These are phyloP conservation scores for Chondrosia reniformis DNA, from an alignment of 37 sponge, comb jelly and placozoan species.

Conservation along the genomic window DNA sequence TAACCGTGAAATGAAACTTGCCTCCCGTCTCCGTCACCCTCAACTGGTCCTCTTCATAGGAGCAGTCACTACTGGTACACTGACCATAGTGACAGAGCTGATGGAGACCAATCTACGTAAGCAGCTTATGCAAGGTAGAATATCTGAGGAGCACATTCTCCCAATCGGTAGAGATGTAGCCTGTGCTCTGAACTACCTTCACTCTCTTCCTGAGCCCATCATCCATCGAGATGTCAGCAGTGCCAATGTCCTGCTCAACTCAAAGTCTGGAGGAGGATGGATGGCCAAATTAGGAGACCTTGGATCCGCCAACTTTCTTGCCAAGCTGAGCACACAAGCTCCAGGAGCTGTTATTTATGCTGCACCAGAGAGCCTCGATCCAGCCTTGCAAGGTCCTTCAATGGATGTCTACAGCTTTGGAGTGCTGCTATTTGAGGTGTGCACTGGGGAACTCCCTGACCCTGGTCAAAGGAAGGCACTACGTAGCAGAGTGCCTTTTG, in stretches of 20 bases:
- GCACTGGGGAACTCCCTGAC: background rate
- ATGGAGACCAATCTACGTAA: slow-evolving; percentile 39
- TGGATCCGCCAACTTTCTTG: slow-evolving; percentile 41
- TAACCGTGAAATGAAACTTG: background rate
- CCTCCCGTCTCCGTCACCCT: slow-evolving; percentile 12
- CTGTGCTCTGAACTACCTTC: slow-evolving; percentile 62
- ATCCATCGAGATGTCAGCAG: slow-evolving; percentile 76
- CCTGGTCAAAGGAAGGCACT: too few species aligned
- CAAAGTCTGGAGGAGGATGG: slow-evolving; percentile 28
- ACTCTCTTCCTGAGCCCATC: slow-evolving; percentile 60
- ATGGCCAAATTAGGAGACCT: slow-evolving; percentile 69
- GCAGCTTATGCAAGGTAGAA: slow-evolving; percentile 9
- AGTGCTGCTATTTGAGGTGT: slow-evolving; percentile 8
- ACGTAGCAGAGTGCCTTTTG: too few species aligned
- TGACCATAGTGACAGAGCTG: slow-evolving; percentile 52
- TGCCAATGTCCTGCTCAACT: slow-evolving; percentile 46
- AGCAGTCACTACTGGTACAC: background rate
- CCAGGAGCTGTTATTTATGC: slow-evolving; percentile 54
- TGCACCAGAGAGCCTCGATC: slow-evolving; percentile 44
- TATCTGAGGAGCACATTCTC: background rate
- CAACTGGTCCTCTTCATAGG: slow-evolving; percentile 12
- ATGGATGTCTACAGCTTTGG: slow-evolving; percentile 23
- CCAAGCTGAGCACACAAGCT: slow-evolving; percentile 1
- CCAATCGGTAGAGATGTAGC: slow-evolving; percentile 42
- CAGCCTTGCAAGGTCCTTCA: background rate